Base-by-base conservation (phyloP, 2,888 invertebrate genomes). In the Priocnemis perturbator region DNA sequence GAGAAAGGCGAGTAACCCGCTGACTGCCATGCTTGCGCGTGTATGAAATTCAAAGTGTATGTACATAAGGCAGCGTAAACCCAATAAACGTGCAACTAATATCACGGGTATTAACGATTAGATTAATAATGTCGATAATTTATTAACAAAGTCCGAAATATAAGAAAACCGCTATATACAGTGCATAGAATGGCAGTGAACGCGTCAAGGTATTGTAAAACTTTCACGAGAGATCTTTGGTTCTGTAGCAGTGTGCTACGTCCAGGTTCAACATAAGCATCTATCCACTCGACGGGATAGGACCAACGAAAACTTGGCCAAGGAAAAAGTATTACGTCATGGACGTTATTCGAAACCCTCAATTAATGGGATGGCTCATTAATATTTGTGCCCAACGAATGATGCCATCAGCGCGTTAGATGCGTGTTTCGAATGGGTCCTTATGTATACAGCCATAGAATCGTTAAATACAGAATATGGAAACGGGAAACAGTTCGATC, bases 161-260 rank as follows among this genome's bases (percentile, higher is more conserved):
- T 44, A 67, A 71, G 60, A 45, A 17, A 67, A 71, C 59, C 61
- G 67, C 64, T 69, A 64, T 69, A 71, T 73, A 81, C 73, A 78
- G 81, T 76, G 73, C 76, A 78, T 72, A 76, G 71, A 76, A 78
- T 81, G 80, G 79, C 80, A 79, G 81, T 80, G 79, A 80, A 81
- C 79, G 79, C 63, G 79, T 77, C 61, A 65, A 73, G 64, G 64
- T 81, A 76, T 61, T 62, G 68, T 73, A 74, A 80, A 74, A 78
- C 62, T 71, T 76, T 73, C 61, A 65, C 69, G 69, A 69, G 67
- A 71, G 67, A 76, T 73, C 69, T 74, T 79, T 80, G 71, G 71
- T 78, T 70, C 73, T 69, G 60, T 74, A 79, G 67, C 69, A 65
- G 57, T 26, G 30, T 23, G 67, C 71, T 75, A 77, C 71, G 60